Evolutionary conservation across 2,797 vertebrate genomes (phyloP), one percentile per base, ranked within the genome.

Genomic region (Siniperca undulata): DNA sequence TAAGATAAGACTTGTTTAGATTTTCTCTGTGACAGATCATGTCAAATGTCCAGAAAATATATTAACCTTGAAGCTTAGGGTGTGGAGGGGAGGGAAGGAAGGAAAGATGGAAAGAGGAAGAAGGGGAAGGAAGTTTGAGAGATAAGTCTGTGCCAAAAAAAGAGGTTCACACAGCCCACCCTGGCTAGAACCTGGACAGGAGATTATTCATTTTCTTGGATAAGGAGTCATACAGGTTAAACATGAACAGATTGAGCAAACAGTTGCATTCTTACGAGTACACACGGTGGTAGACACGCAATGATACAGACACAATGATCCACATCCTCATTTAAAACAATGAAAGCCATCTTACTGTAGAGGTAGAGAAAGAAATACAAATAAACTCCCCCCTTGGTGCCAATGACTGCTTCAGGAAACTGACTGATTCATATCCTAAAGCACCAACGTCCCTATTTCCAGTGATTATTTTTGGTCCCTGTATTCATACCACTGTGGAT

Each of bases 81-180:
- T 84, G 94, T 94, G 95, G 94, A 88, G 83, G 65, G 70, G 80
- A 86, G 93, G 94, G 90, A 93, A 95, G 94, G 93, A 96, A 95
- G 95, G 94, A 96, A 95, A 94, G 94, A 95, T 93, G 93, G 91
- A 95, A 94, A 94, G 94, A 94, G 93, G 93, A 94, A 93, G 88
- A 86, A 73, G 77, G 80, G 93, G 93, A 95, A 95, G 94, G 94
- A 95, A 95, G 86, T 78, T 70, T 84, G 84, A 77, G 61, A 92
- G 94, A 94, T 95, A 94, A 91, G 89, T 91, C 72, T 4, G 66
- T 89, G 95, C 95, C 95, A 95, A 91, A 93, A 48, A 90, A 85
- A 91, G 83, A 90, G 87, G 83, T 93, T 95, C 95, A 95, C 94
- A 95, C 91, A 95, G 92, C 81, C 80, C 87, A 86, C 77, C 83